phyloP scores from a whole-genome alignment of 2,113 vertebrate species.

The Chaenocephalus aceratus region DNA sequence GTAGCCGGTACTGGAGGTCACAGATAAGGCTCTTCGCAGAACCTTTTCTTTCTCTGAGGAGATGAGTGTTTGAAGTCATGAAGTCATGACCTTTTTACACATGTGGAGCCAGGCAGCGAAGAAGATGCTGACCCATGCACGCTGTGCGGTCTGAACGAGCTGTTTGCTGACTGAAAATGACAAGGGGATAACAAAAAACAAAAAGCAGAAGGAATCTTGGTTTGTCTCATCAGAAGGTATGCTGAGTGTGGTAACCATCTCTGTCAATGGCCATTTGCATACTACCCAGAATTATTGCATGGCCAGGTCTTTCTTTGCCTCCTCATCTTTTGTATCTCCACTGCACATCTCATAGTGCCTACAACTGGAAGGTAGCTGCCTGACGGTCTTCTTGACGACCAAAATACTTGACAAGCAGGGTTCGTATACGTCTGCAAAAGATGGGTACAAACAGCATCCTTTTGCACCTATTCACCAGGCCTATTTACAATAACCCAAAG shows the following conservation, averaged over 20 bases:
- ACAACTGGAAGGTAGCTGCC: constrained; percentile 45
- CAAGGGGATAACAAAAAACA: neutral
- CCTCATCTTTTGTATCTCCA: neutral
- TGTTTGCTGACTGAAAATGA: constrained; percentile 18
- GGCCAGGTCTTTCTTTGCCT: constrained; percentile 4
- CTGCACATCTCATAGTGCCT: constrained; percentile 9
- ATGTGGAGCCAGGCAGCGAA: constrained; percentile 10
- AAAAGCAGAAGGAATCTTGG: constrained; percentile 29
- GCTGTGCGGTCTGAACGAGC: neutral
- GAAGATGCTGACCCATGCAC: neutral
- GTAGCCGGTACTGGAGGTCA: constrained; percentile 41
- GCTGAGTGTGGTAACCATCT: constrained; percentile 50
- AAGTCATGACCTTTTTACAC: constrained; percentile 46
- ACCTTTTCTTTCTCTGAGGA: constrained; percentile 17
- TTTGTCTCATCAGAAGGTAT: constrained; percentile 31
- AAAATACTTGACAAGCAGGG: constrained; percentile 7
- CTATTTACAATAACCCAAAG: constrained; percentile 17
- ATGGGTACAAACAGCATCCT: constrained; percentile 6
- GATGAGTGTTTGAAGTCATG: constrained; percentile 42
- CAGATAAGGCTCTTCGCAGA: constrained; percentile 54
- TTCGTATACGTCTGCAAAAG: constrained; percentile 3
- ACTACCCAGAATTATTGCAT: constrained; percentile 15
- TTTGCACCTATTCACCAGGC: neutral
- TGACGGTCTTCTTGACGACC: constrained; percentile 25
- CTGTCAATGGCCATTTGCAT: constrained; percentile 20